Percentiles rank a stretch among this genome's conserved stretches.
Evolutionary conservation across 2,113 vertebrate genomes (phyloP).

Genomic region (Crotophaga sulcirostris): DNA sequence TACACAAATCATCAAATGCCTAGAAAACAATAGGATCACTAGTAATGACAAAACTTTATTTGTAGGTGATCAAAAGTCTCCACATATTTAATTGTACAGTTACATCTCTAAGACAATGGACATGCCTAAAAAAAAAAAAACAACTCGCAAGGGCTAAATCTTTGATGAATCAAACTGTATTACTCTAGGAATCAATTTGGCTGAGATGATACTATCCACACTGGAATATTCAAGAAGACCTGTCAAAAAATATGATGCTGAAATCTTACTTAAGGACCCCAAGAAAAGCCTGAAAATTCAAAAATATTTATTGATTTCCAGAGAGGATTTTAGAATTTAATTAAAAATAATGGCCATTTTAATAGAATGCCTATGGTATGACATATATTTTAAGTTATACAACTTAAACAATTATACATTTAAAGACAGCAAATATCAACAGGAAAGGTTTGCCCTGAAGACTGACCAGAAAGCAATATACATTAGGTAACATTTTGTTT

Average conservation of each 20-base stretch:
- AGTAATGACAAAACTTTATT: background rate
- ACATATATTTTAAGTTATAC: background rate
- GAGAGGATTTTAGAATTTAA: background rate
- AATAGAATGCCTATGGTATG: background rate
- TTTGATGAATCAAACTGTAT: slow-evolving; percentile 9
- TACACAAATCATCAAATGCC: background rate
- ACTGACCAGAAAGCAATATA: background rate
- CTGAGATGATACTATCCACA: background rate
- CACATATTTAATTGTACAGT: background rate
- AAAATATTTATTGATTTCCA: background rate
- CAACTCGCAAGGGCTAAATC: background rate
- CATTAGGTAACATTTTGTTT: background rate
- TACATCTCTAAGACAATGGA: background rate
- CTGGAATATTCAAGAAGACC: background rate
- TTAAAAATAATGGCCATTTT: background rate
- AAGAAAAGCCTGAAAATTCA: background rate
- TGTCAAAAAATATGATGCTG: background rate
- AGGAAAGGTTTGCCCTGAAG: background rate
- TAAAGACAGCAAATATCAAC: background rate
- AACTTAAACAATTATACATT: background rate
- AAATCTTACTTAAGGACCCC: background rate
- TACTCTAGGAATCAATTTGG: slow-evolving; percentile 35
- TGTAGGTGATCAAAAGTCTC: slow-evolving; percentile 1
- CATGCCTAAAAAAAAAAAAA: background rate
- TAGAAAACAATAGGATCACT: background rate